Conservation (phyloP, 2,888 invertebrate species). For the Microplitis manilae region DNA sequence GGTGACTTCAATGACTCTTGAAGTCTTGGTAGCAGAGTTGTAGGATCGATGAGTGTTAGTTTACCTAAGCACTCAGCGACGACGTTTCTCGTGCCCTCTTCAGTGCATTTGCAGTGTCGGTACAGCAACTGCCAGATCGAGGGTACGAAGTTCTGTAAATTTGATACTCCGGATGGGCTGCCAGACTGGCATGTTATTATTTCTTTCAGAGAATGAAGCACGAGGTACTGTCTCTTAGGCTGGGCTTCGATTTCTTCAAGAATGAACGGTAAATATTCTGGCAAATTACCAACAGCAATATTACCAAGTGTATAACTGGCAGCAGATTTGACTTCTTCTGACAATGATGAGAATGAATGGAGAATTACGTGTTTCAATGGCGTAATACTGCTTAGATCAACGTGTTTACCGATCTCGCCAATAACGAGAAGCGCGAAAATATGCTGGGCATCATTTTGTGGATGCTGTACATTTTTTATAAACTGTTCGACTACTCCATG, state of each 20-base stretch:
- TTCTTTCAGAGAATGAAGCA: conserved; percentile 98
- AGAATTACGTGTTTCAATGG: conserved; percentile 85
- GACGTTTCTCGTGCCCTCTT: conserved; percentile 98
- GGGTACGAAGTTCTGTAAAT: conserved; percentile 80
- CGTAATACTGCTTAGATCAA: conserved; percentile 87
- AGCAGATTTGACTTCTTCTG: conserved; percentile 97
- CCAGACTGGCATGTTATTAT: conserved; percentile 78
- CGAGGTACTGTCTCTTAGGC: conserved; percentile 94
- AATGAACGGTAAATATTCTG: conserved; percentile 94
- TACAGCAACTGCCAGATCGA: conserved; percentile 95
- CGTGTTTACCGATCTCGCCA: conserved; percentile 96
- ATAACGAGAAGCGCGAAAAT: conserved; percentile 95
- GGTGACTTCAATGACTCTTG: conserved; percentile 86
- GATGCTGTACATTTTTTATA: conserved; percentile 81
- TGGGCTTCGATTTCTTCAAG: conserved; percentile 94
- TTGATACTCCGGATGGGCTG: conserved; percentile 74
- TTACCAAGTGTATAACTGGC: conserved; percentile 98
- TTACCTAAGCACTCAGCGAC: conserved; percentile 99
- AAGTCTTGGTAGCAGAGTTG: conserved; percentile 87
- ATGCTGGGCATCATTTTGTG: conserved; percentile 84
- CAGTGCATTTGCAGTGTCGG: conserved; percentile 95
- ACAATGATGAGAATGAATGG: conserved; percentile 89
- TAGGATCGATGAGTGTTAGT: conserved; percentile 94
- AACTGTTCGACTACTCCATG: conserved; percentile 78
- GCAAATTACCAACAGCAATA: conserved; percentile 95